Evolutionary conservation across 2,888 invertebrate species (phyloP), one percentile per base, ranked within the genome.

Genomic region (Pharmacophagus antenor): DNA sequence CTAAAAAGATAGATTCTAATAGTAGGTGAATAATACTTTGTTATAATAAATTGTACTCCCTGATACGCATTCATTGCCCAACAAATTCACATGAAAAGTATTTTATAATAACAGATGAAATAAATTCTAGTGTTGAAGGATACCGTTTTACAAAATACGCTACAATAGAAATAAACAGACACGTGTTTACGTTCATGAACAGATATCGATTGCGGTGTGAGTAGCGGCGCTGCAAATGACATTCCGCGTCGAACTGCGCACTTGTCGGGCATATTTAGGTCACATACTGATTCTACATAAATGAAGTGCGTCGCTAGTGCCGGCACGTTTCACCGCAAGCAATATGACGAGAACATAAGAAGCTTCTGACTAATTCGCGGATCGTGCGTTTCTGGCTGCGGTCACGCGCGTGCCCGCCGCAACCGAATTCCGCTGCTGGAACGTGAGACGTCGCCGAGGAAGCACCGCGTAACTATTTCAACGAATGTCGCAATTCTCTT

Each of bases 221-320:
- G 79, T 64, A 79, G 85, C 84, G 85, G 70, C 69, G 67, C 67
- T 67, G 77, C 77, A 83, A 87, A 85, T 85, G 81, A 78, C 84
- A 84, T 84, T 83, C 82, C 79, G 72, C 80, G 76, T 81, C 80
- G 85, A 85, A 82, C 79, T 79, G 76, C 74, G 77, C 70, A 37
- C 72, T 70, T 75, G 71, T 71, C 66, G 65, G 64, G 56, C 69
- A 70, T 80, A 88, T 88, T 85, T 83, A 73, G 88, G 88, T 85
- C 85, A 86, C 82, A 85, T 81, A 79, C 80, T 76, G 80, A 73
- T 82, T 82, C 77, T 79, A 67, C 65, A 82, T 85, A 85, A 88
- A 85, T 77, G 78, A 82, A 75, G 72, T 79, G 76, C 68, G 64
- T 73, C 74, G 76, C 74, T 78, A 74, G 74, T 80, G 72, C 63